These are phyloP conservation scores for Heliconius ethilla DNA, from an alignment of 2,888 invertebrate species.

Conservation along the genomic window DNA sequence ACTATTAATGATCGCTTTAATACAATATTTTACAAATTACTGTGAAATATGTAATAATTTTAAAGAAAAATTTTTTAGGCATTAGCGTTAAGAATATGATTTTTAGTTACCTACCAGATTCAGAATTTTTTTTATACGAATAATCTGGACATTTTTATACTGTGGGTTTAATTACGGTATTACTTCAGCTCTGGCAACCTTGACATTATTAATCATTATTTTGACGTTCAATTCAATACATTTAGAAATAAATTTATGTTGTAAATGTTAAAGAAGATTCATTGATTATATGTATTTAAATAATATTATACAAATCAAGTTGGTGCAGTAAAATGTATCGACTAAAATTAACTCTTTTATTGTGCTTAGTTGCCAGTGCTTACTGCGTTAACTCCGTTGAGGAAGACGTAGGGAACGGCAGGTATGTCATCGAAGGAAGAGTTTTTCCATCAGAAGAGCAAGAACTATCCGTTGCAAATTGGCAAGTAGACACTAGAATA, in stretches of 20 bases:
- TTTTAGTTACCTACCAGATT: background rate
- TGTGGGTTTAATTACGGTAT: background rate
- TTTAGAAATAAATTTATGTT: background rate
- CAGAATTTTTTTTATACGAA: background rate
- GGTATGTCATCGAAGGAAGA: constrained; percentile 90
- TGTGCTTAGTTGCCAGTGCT: constrained; percentile 44
- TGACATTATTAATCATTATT: constrained; percentile 18
- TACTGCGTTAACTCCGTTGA: constrained; percentile 60
- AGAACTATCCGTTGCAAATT: constrained; percentile 79
- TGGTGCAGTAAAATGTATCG: constrained; percentile 35
- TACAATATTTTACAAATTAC: background rate
- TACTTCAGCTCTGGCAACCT: constrained; percentile 9
- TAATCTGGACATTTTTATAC: background rate
- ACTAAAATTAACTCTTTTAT: constrained; percentile 26
- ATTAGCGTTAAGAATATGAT: background rate
- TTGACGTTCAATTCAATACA: background rate
- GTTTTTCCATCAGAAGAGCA: constrained; percentile 87
- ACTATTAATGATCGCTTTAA: background rate
- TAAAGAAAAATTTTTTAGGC: too few species aligned
- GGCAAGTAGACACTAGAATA: constrained; percentile 89
- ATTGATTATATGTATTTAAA: background rate
- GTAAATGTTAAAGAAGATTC: background rate
- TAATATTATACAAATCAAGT: background rate
- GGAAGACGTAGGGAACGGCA: constrained; percentile 75
- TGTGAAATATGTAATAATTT: too few species aligned